Base-by-base conservation (phyloP, 2,888 invertebrate species). In the Mycogona germanica region DNA sequence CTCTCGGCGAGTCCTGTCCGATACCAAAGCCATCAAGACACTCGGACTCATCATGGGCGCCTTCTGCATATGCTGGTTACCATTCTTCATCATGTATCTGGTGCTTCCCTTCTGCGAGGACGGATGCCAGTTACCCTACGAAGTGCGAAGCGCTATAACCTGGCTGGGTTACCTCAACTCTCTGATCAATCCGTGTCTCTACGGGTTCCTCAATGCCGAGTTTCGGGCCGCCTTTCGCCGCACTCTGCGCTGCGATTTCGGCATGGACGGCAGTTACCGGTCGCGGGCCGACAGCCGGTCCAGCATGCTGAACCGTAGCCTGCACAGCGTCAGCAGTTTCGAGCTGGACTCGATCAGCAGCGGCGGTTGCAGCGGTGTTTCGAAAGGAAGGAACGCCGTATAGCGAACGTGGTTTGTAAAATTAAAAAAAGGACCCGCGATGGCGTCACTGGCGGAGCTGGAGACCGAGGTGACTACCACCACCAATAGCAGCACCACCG, bases 11-110 rank as follows among this genome's bases (percentile, higher is more conserved):
- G 51, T 57, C 12, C 5, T 40, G 3, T 46, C 35, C 84, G 95
- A 96, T 70, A 93, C 93, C 0, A 95, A 95, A 73, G 95, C 95
- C 0, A 93, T 95, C 2, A 95, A 95, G 71, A 95, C 95, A 0
- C 75, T 96, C 51, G 95, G 91, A 57, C 93, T 97, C 60, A 96
- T 97, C 59, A 95, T 97, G 3, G 96, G 96, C 1, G 87, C 92
- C 44, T 97, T 97, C 73, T 91, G 95, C 53, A 79, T 87, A 65
- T 97, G 96, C 71, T 97, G 96, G 96, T 76, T 92, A 54, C 95
- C 95, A 0, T 96, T 96, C 75, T 93, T 96, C 74, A 89, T 91
- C 44, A 87, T 92, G 73, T 95, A 95, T 70, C 78, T 93, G 46
- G 79, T 92, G 53, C 77, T 88, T 12, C 92, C 91, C 0, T 93